Conservation (phyloP, 2,113 vertebrate species). For the Uropsilus gracilis region DNA sequence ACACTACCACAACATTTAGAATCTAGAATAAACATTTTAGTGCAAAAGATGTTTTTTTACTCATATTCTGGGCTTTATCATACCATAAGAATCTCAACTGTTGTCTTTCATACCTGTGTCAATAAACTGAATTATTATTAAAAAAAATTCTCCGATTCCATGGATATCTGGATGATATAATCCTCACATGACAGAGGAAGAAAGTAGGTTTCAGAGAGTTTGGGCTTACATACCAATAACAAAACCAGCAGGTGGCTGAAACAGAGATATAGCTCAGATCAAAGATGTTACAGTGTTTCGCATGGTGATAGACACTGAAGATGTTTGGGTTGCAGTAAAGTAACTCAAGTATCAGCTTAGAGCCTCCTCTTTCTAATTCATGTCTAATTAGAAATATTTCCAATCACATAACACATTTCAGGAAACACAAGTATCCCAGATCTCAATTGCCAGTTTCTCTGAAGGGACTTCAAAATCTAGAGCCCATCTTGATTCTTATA, state of each 20-base stretch:
- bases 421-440: background rate
- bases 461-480: background rate
- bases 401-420: background rate
- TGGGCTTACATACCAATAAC: background rate
- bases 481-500: background rate
- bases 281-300: background rate
- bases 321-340: background rate
- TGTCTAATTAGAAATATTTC: slow-evolving; percentile 15
- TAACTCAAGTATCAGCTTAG: background rate
- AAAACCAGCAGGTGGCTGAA: background rate
- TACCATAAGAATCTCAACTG: too few relatives aligned
- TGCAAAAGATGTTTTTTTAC: too few relatives aligned
- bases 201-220: background rate
- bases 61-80: too few relatives aligned
- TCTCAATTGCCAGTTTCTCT: background rate
- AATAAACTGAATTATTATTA: too few relatives aligned
- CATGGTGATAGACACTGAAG: background rate
- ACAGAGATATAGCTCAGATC: background rate
- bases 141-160: too few relatives aligned
- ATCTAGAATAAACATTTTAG: too few relatives aligned
- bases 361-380: background rate
- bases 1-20: too few relatives aligned
- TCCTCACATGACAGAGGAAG: background rate
- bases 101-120: too few relatives aligned
- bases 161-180: background rate